Evolutionary conservation across 2,888 invertebrate genomes (phyloP).

Genomic region (Lasioglossum marginatum): DNA sequence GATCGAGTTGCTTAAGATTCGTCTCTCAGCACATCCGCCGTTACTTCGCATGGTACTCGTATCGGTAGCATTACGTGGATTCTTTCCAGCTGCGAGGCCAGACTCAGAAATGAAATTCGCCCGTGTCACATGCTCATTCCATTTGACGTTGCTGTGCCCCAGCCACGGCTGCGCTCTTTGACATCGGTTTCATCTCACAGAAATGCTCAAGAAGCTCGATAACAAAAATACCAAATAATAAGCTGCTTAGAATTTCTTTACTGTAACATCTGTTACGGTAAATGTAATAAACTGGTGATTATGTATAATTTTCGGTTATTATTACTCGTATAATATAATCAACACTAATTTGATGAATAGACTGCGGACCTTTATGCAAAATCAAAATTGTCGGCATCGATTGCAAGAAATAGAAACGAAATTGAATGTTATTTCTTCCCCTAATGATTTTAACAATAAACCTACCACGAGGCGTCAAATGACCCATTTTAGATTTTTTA

Average conservation of each 20-base stretch:
- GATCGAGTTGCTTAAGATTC: slow-evolving; percentile 36
- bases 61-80: slow-evolving; percentile 75
- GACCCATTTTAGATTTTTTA: too few relatives aligned
- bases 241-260: background rate
- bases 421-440: too few relatives aligned
- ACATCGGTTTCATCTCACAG: background rate
- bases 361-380: too few relatives aligned
- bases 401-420: too few relatives aligned
- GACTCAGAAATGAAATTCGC: slow-evolving; percentile 52
- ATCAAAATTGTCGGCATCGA: too few relatives aligned
- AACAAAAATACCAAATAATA: background rate
- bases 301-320: too few relatives aligned
- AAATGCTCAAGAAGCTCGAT: background rate
- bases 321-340: too few relatives aligned
- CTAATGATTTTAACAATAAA: too few relatives aligned
- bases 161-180: background rate
- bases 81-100: slow-evolving; percentile 82
- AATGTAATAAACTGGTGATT: too few relatives aligned
- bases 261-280: too few relatives aligned
- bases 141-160: slow-evolving; percentile 29
- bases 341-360: too few relatives aligned
- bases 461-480: too few relatives aligned
- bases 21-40: slow-evolving; percentile 23
- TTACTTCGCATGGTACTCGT: slow-evolving; percentile 58
- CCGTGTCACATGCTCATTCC: slow-evolving; percentile 37